Evolutionary conservation across 1,140 invertebrate species (phyloP), one percentile per base, ranked within the genome.

Genomic region (Lasaia peninsularis): DNA sequence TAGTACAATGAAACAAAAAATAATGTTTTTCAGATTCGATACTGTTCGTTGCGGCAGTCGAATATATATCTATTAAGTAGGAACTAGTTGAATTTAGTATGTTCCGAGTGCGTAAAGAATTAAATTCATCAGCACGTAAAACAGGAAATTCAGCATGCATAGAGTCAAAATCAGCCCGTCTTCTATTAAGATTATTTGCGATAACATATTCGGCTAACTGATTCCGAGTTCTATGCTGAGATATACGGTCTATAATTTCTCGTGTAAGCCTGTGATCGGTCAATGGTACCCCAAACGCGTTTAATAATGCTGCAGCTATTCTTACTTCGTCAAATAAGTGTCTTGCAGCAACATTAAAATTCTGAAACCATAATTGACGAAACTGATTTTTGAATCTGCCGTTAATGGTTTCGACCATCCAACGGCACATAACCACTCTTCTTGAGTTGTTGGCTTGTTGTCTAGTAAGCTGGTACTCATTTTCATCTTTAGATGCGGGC

Each of bases 351-450:
- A 53, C 11, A 20, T 53, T 53, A 5, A 21, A 37, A 37, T 10
- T 8, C 16, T 35, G 34, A 37, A 11, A 53, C 8, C 16, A 11
- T 16, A 53, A 11, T 12, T 35, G 50, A 14, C 50, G 50, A 32
- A 52, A 52, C n/a, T 50, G 44, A 50, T 50, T 50, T 50, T 50
- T 50, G 10, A 50, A 50, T 28, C 48, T 24, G 4, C 20, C 20
- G 11, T 50, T 24, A 11, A 50, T 50, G 1, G 48, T 50, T 28
- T 52, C 51, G 3, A 52, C 51, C 0, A 52, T 28, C 51, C 21
- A 51, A 51, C 21, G 20, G 49, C 49, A 51, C 20, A 51, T 6
- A 0, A 20, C 5, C 28, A 52, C 52, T 9, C 24, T 35, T n/a
- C 52, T 20, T 6, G 16, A 20, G 2, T 53, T 18, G n/a, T 53